These are phyloP conservation scores for Macaria notata DNA, from an alignment of 2,888 invertebrate species.

Conservation along the genomic window DNA sequence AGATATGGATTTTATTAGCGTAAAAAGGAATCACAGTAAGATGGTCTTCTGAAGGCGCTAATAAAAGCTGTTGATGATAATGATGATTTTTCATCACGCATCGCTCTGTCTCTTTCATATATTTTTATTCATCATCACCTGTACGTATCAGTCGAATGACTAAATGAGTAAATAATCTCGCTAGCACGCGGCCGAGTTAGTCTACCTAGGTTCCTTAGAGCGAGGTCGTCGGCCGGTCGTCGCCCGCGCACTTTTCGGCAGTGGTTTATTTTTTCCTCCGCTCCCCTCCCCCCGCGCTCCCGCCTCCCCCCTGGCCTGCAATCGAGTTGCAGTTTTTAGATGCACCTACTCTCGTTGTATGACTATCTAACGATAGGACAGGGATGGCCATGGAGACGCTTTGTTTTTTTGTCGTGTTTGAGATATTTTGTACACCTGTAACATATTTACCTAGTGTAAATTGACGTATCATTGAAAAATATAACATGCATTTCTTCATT, in stretches of 20 bases:
- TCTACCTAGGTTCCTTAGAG: constrained; percentile 45
- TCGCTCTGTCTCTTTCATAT: not conserved
- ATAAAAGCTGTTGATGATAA: too few species aligned
- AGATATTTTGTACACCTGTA: too few species aligned
- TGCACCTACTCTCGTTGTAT: constrained; percentile 77
- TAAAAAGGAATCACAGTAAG: too few species aligned
- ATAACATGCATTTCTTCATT: too few species aligned
- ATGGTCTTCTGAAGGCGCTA: too few species aligned
- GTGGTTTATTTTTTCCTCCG: constrained; percentile 56
- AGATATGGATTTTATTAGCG: too few species aligned
- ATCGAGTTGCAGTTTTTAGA: constrained; percentile 81
- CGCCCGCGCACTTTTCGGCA: constrained; percentile 70
- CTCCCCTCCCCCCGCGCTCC: constrained; percentile 30
- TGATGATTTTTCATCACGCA: too few species aligned
- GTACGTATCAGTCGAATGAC: not conserved
- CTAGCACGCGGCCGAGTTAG: not conserved
- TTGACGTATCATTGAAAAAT: too few species aligned
- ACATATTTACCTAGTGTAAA: too few species aligned
- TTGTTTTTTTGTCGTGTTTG: not conserved
- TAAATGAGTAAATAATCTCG: too few species aligned
- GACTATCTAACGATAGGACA: constrained; percentile 76
- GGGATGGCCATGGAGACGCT: constrained; percentile 41
- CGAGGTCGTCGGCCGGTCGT: constrained; percentile 73
- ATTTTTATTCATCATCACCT: not conserved
- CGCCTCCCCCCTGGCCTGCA: constrained; percentile 54